Base-by-base conservation (phyloP, 2,888 invertebrate genomes). In the Orthosia cruda region DNA sequence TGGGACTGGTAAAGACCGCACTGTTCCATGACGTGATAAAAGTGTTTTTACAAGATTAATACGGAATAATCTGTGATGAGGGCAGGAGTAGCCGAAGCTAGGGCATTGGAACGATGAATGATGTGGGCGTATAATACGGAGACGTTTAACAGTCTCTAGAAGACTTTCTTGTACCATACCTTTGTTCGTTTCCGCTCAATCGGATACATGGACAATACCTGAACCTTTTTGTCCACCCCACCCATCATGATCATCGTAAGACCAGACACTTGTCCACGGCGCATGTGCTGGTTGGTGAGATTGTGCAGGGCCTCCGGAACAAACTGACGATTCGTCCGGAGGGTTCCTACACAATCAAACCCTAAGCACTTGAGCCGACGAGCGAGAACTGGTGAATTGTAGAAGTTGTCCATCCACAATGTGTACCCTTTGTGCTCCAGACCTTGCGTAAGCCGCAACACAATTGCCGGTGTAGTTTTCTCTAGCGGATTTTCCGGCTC, bases 381-480 rank as follows among this genome's bases (percentile, higher is more conserved):
- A 52, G 54, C 54, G 20, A 54, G 52, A 11, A 16, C 12, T 12
- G 64, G 64, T 1, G 64, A 64, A 50, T 52, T 50, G 15, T 50
- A 64, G 16, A 13, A 32, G 11, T 15, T 64, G 13, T 64, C 63
- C 63, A 64, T 63, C 63, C 63, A 63, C 15, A 64, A 7, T 0
- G 63, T 64, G 9, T 64, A n/a, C 2, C 64, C 64, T 5, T 64
- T 52, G 13, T 16, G 9, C 26, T 64, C 50, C 12, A 64, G n/a
- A 12, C 61, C 61, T 9, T 20, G 15, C 9, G 15, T 5, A 3
- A 62, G 61, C 4, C 20, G 58, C 49, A 63, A 49, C 23, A 49
- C 47, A 40, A 40, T 40, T 9, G 40, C 40, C 40, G 40, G 40
- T 40, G 9, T 40, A 40, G 9, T 9, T 40, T 40, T 40, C 40